Evolutionary conservation across 2,113 vertebrate genomes (phyloP).

Genomic region (Calidris pugnax): DNA sequence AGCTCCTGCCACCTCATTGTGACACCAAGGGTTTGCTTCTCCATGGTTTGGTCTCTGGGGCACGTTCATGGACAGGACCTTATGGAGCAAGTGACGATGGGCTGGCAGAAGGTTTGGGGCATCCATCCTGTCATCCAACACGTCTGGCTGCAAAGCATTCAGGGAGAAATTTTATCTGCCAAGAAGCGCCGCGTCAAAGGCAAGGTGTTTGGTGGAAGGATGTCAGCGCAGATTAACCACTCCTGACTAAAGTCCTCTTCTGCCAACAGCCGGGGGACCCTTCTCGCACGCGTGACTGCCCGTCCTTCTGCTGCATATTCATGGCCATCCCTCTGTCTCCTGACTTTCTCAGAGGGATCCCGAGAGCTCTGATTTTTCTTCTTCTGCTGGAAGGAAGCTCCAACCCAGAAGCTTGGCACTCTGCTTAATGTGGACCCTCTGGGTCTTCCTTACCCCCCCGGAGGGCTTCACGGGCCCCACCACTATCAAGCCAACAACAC

Average conservation of each 20-base stretch:
- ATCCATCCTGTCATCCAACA: not conserved
- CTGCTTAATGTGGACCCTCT: not conserved
- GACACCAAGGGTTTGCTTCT: not conserved
- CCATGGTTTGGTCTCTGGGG: not conserved
- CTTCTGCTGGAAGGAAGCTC: not conserved
- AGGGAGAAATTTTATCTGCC: not conserved
- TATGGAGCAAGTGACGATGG: not conserved
- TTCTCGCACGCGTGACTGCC: not conserved
- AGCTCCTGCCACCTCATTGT: not conserved
- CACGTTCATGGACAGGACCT: not conserved
- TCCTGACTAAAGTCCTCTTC: not conserved
- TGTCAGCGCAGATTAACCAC: not conserved
- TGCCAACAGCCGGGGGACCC: not conserved
- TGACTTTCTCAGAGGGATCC: not conserved
- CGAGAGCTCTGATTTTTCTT: not conserved
- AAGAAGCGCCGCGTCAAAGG: not conserved
- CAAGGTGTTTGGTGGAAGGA: conserved; percentile 17
- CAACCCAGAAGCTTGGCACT: not conserved
- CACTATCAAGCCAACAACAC: not conserved
- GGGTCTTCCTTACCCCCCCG: not conserved
- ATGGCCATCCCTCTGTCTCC: not conserved
- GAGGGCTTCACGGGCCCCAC: not conserved
- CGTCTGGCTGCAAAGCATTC: not conserved
- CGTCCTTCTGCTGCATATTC: not conserved
- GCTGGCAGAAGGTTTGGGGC: not conserved